These are phyloP conservation scores for Pollenia amentaria DNA, from an alignment of 2,888 invertebrate species.

Conservation along the genomic window DNA sequence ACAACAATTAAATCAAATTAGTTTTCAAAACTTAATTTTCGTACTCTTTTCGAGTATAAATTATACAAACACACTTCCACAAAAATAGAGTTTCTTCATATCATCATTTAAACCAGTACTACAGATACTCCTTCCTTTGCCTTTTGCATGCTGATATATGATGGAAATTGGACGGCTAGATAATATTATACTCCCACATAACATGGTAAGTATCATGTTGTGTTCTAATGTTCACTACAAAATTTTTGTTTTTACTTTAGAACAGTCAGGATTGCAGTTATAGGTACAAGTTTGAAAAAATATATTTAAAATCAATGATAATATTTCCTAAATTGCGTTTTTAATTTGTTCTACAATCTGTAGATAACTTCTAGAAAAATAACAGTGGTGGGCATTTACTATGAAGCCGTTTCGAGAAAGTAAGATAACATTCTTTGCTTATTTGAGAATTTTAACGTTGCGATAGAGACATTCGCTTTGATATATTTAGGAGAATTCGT, in stretches of 20 bases:
- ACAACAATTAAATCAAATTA: conserved; percentile 68
- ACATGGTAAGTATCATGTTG: conserved; percentile 45
- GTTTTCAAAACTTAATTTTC: conserved; percentile 60
- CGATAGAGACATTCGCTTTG: too few species aligned
- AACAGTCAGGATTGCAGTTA: neutral
- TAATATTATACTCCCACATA: conserved; percentile 58
- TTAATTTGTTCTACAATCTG: too few species aligned
- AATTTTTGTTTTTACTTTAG: neutral
- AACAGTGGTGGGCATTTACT: too few species aligned
- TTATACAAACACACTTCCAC: neutral
- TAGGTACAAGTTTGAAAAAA: neutral
- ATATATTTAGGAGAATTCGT: too few species aligned
- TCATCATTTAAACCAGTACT: neutral
- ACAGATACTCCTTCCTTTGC: neutral
- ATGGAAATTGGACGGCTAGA: conserved; percentile 13
- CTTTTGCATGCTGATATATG: conserved; percentile 1
- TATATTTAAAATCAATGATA: neutral
- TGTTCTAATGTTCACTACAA: conserved; percentile 22
- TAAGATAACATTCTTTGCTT: too few species aligned
- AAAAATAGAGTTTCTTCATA: neutral
- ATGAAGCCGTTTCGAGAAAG: too few species aligned
- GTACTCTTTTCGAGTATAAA: conserved; percentile 14
- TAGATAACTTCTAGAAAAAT: too few species aligned
- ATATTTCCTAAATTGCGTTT: too few species aligned
- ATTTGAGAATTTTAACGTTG: too few species aligned